Percentiles rank a stretch among this genome's conserved stretches.
phyloP scores from a whole-genome alignment of 37 sponge, comb jelly and placozoan genomes.

The Aplysina aerophoba region DNA sequence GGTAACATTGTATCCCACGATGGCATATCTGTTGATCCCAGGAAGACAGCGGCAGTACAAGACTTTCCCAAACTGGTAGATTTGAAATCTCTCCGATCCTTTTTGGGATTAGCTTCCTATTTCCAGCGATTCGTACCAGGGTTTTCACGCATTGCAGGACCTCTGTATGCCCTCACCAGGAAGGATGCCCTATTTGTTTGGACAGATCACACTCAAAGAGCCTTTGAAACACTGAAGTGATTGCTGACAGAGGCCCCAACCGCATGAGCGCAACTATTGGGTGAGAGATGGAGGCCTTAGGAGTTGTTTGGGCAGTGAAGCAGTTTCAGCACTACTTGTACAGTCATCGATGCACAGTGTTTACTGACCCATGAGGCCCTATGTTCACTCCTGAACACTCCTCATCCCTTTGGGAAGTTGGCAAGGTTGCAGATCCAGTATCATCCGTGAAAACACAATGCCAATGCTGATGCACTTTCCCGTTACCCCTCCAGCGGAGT shows the following conservation, averaged over 20 bases:
- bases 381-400: conserved; percentile 12
- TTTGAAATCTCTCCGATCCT: too few relatives aligned
- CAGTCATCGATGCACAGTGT: background rate
- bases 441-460: background rate
- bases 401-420: conserved; percentile 24
- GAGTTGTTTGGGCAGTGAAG: conserved; percentile 32
- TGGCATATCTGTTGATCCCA: too few relatives aligned
- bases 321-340: conserved; percentile 15
- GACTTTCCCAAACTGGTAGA: too few relatives aligned
- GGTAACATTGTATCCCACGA: too few relatives aligned
- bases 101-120: background rate
- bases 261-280: background rate
- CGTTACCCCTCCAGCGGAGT: background rate
- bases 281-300: conserved; percentile 3
- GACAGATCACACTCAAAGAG: background rate
- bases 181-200: conserved; percentile 29
- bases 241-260: background rate
- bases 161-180: conserved; percentile 14
- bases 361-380: conserved; percentile 26
- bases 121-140: conserved; percentile 13
- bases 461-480: background rate
- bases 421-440: conserved; percentile 8
- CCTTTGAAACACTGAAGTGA: background rate
- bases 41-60: too few relatives aligned
- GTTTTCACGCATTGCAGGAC: conserved; percentile 29